Conservation (phyloP, 2,113 vertebrate genomes). For the Rana temporaria region DNA sequence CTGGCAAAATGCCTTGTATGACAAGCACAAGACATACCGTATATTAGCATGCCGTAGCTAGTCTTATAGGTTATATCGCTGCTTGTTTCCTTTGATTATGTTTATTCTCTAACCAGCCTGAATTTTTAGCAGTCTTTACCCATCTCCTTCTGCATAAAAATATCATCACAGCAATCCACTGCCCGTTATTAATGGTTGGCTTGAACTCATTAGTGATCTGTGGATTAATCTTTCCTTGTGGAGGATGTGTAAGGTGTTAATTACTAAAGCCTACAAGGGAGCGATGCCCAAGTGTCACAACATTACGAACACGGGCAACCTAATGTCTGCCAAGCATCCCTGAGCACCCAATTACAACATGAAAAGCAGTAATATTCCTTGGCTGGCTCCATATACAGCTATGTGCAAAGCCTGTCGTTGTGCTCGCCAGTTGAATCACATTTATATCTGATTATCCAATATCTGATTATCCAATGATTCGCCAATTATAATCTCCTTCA, state of each 20-base stretch:
- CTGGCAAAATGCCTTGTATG: too few relatives aligned
- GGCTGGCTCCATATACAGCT: background rate
- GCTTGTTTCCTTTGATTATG: background rate
- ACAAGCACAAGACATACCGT: too few relatives aligned
- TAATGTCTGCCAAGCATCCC: conserved; percentile 24
- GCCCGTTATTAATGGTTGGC: conserved; percentile 17
- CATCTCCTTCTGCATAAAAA: conserved; percentile 5
- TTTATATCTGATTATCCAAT: conserved; percentile 36
- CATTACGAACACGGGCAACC: conserved; percentile 4
- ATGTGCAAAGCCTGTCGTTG: background rate
- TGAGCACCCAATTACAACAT: conserved; percentile 27
- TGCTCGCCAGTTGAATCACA: conserved; percentile 4
- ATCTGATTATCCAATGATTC: conserved; percentile 31
- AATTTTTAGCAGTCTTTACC: conserved; percentile 30
- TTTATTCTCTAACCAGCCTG: conserved; percentile 51
- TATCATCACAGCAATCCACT: conserved; percentile 19
- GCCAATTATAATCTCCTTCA: conserved; percentile 3
- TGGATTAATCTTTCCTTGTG: conserved; percentile 22
- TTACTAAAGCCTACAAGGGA: conserved; percentile 24
- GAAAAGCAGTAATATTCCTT: conserved; percentile 27
- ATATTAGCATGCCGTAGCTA: background rate
- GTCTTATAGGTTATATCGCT: background rate
- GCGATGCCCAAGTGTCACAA: conserved; percentile 28
- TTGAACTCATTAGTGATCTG: conserved; percentile 36
- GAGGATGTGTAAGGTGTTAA: conserved; percentile 29